A percentile compares a stretch with the other conserved stretches of the same genome.
Conservation (phyloP, 1,140 invertebrate genomes). For the Globodera rostochiensis region DNA sequence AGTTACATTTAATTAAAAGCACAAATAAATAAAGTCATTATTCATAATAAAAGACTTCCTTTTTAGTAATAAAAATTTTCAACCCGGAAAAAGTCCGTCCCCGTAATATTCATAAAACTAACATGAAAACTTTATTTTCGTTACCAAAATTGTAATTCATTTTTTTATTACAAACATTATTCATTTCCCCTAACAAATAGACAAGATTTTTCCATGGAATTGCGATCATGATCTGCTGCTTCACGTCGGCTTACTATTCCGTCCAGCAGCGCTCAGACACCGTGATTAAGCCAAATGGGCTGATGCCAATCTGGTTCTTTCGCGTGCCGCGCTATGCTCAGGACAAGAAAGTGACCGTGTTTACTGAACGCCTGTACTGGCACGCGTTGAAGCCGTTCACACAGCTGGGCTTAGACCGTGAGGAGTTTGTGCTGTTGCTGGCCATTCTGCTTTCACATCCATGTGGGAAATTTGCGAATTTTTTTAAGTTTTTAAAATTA, state of each 20-base stretch:
- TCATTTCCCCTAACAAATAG: not conserved
- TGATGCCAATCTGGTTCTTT: not conserved
- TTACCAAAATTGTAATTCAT: not conserved
- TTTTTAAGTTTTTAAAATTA: no score
- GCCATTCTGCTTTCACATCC: not conserved
- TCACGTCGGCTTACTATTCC: not conserved
- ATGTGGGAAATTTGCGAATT: not conserved
- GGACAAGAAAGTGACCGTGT: not conserved
- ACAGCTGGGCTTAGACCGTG: not conserved
- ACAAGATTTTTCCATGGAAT: not conserved
- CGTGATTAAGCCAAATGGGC: not conserved
- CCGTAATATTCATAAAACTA: no score
- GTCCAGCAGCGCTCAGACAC: not conserved
- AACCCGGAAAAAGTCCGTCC: no score
- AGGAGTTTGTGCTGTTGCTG: not conserved
- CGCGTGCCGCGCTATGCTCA: not conserved
- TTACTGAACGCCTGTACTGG: not conserved
- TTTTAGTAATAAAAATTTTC: no score
- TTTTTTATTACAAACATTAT: not conserved
- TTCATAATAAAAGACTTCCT: no score
- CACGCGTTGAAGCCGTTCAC: not conserved
- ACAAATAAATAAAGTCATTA: no score
- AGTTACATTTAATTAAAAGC: no score
- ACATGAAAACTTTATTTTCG: no score
- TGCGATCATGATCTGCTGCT: not conserved